Evolutionary conservation across 1,140 invertebrate species (phyloP).

Genomic region (Schlechtendalia chinensis): DNA sequence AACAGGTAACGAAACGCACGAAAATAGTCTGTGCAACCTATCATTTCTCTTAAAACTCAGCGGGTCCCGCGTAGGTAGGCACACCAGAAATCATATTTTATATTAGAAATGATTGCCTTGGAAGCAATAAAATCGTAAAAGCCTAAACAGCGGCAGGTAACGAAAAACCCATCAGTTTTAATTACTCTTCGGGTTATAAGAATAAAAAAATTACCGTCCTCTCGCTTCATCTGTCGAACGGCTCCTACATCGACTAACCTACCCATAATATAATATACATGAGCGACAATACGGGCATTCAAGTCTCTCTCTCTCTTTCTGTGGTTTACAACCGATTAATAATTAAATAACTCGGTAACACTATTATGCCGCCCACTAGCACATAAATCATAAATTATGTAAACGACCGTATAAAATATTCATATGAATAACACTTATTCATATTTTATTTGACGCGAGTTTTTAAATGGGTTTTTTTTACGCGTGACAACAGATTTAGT

Average conservation of each 20-base stretch:
- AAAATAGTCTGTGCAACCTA: background rate
- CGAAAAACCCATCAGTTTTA: slow-evolving; percentile 35
- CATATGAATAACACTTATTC: slow-evolving; percentile 28
- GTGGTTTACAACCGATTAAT: slow-evolving; percentile 43
- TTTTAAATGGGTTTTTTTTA: slow-evolving; percentile 46
- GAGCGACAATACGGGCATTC: slow-evolving; percentile 29
- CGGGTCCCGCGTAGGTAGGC: background rate
- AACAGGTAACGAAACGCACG: background rate
- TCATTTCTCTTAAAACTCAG: background rate
- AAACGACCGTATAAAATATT: slow-evolving; percentile 41
- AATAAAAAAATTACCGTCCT: slow-evolving; percentile 24
- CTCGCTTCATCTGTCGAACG: background rate
- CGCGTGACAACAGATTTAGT: slow-evolving; percentile 47
- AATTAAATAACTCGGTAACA: slow-evolving; percentile 39
- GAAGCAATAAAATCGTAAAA: slow-evolving; percentile 36
- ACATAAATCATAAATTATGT: slow-evolving; percentile 50
- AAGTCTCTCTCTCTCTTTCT: slow-evolving; percentile 23
- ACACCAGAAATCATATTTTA: slow-evolving; percentile 29
- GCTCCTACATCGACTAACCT: too few relatives aligned
- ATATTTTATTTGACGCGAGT: slow-evolving; percentile 33
- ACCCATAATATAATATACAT: background rate
- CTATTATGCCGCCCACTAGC: slow-evolving; percentile 32
- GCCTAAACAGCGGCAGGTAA: slow-evolving; percentile 31
- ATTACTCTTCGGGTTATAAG: slow-evolving; percentile 20
- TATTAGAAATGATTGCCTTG: background rate